Evolutionary conservation across 1,140 invertebrate genomes (phyloP), one percentile per base, ranked within the genome.

Genomic region (Cydia amplana): DNA sequence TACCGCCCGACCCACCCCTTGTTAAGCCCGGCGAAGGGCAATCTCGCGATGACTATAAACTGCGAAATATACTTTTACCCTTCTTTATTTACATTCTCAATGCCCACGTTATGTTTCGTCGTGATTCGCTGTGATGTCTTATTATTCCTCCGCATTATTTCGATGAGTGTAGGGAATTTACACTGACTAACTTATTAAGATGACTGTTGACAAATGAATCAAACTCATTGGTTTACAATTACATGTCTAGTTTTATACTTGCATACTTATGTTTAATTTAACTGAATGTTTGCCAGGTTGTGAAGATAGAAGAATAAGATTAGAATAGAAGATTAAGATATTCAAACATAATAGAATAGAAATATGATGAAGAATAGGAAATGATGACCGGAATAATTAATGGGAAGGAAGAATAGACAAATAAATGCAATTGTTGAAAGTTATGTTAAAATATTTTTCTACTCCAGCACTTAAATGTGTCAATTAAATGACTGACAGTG

Each of bases 31-130:
- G n/a, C 18, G 65, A 36, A 70, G 65, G 65, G 65, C 36, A 23
- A 70, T 70, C 65, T 18, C 32, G n/a, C 28, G 32, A 70, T 70
- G 65, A 70, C 65, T 70, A 70, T 70, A 70, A 70, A 70, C 65
- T 40, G n/a, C 28, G n/a, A 40, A 70, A 70, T 70, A 70, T 70
- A 18, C 25, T 65, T 36, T 28, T 65, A 65, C 64, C 64, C 64
- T 65, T 65, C 65, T 18, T 9, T 18, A 70, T 70, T 36, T 70
- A 18, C n/a, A 18, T 36, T 18, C 10, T 70, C 65, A 43, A 18
- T 18, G n/a, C 32, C 9, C 32, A 9, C 7, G 28, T 70, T 40
- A n/a, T 40, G 4, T 18, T 32, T 10, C 18, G 12, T 36, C 18
- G n/a, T 18, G 32, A 36, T 70, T 36, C 20, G 4, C 12, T 70